A percentile compares a stretch with the other conserved stretches of the same genome.
Conservation (phyloP, 2,797 vertebrate genomes). For the Notolepis coatsorum region DNA sequence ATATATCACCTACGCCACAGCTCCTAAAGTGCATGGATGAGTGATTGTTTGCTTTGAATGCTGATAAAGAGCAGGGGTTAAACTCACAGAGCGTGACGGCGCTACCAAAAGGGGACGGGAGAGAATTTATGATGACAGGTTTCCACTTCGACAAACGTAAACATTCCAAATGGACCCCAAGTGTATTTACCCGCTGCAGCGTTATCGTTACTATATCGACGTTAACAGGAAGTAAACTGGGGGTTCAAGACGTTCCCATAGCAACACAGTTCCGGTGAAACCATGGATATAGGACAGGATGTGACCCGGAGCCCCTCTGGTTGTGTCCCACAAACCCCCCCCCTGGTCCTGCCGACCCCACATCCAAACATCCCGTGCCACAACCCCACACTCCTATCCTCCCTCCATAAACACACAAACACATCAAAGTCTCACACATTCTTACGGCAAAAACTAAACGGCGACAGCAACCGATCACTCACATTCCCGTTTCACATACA, state of each 20-base stretch:
- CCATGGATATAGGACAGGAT: constrained; percentile 45
- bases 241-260: too few relatives aligned
- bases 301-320: constrained; percentile 23
- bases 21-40: neutral
- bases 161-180: too few relatives aligned
- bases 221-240: too few relatives aligned
- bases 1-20: neutral
- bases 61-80: neutral
- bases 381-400: neutral
- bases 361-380: constrained; percentile 42
- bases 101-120: constrained; percentile 2
- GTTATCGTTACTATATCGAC: too few relatives aligned
- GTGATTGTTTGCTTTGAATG: neutral
- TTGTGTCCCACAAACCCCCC: neutral
- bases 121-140: constrained; percentile 6
- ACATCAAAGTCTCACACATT: too few relatives aligned
- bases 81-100: neutral
- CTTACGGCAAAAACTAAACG: too few relatives aligned
- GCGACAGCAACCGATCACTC: too few relatives aligned
- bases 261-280: too few relatives aligned
- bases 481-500: too few relatives aligned
- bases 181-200: too few relatives aligned
- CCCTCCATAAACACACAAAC: constrained; percentile 1
- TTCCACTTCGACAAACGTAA: too few relatives aligned
- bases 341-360: neutral